These are phyloP conservation scores for Heterodera filipjevi DNA, from an alignment of 2,888 invertebrate species.

Conservation along the genomic window DNA sequence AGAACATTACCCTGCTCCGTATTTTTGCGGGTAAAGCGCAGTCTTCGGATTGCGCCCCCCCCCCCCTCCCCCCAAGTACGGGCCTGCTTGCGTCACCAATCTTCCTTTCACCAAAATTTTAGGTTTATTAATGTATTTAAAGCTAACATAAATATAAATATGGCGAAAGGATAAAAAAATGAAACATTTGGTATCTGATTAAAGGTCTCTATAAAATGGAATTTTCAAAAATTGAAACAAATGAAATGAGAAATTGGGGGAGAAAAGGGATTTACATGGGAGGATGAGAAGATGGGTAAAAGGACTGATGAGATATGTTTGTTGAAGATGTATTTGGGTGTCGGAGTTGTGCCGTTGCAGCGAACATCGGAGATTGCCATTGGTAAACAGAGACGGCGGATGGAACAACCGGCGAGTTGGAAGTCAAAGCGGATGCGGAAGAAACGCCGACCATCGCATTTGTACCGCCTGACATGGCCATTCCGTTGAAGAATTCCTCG, in stretches of 20 bases:
- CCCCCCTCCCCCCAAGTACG: too few relatives aligned
- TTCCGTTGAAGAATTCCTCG: constrained; percentile 23
- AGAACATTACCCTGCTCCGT: too few relatives aligned
- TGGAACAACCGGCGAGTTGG: neutral
- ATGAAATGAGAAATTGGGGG: neutral
- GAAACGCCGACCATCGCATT: constrained; percentile 6
- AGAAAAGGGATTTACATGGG: constrained; percentile 1
- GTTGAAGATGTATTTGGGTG: constrained; percentile 10
- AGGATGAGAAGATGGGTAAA: constrained; percentile 21
- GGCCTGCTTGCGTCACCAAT: neutral
- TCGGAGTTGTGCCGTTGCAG: constrained; percentile 13
- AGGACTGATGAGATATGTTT: neutral
- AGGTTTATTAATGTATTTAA: neutral
- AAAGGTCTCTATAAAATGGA: neutral
- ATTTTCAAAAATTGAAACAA: neutral
- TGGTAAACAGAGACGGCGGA: constrained; percentile 10
- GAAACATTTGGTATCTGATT: neutral
- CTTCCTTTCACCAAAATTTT: neutral
- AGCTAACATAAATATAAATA: neutral
- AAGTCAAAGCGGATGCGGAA: constrained; percentile 10
- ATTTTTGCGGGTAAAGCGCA: too few relatives aligned
- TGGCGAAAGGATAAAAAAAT: neutral
- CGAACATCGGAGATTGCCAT: neutral
- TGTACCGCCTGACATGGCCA: constrained; percentile 2
- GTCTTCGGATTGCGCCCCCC: too few relatives aligned